Percentiles rank a stretch among this genome's conserved stretches.
phyloP scores from a whole-genome alignment of 2,888 invertebrate species.

The Caenorhabditis angaria region DNA sequence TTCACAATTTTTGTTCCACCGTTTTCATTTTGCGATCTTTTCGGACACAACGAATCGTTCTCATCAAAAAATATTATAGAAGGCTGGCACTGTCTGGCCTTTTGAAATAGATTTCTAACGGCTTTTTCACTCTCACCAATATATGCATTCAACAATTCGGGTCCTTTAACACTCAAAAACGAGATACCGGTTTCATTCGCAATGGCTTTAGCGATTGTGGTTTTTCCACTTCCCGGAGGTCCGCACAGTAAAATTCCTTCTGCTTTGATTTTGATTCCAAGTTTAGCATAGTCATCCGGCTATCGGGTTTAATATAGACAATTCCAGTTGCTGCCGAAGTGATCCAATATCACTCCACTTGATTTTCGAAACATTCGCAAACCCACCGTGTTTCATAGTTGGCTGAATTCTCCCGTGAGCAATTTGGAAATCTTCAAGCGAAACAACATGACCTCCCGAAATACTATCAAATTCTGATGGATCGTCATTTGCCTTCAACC shows the following conservation, averaged over 20 bases:
- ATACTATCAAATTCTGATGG: constrained; percentile 49
- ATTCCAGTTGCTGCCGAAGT: constrained; percentile 86
- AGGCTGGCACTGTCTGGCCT: constrained; percentile 92
- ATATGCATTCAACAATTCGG: constrained; percentile 97
- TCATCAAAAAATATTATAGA: constrained; percentile 99
- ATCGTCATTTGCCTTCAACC: constrained; percentile 61
- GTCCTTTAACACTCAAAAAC: constrained; percentile 98
- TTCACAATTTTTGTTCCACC: constrained; percentile 84
- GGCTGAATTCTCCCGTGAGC: constrained; percentile 47
- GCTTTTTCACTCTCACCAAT: constrained; percentile 98
- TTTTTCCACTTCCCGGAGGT: constrained; percentile 89
- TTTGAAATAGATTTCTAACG: constrained; percentile 91
- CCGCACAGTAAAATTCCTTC: constrained; percentile 91
- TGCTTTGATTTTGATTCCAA: constrained; percentile 82
- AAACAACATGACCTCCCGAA: constrained; percentile 47
- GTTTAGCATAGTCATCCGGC: constrained; percentile 81
- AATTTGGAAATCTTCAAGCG: constrained; percentile 63
- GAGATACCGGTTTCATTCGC: constrained; percentile 98
- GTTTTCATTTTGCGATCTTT: constrained; percentile 81
- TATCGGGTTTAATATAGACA: constrained; percentile 91
- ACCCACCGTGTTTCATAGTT: constrained; percentile 82
- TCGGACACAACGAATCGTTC: constrained; percentile 92
- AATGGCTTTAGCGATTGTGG: constrained; percentile 93
- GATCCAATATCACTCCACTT: constrained; percentile 97
- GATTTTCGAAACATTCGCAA: constrained; percentile 94